A percentile compares a stretch with the other conserved stretches of the same genome.
Conservation (phyloP, 2,113 vertebrate species). For the Bos javanicus region DNA sequence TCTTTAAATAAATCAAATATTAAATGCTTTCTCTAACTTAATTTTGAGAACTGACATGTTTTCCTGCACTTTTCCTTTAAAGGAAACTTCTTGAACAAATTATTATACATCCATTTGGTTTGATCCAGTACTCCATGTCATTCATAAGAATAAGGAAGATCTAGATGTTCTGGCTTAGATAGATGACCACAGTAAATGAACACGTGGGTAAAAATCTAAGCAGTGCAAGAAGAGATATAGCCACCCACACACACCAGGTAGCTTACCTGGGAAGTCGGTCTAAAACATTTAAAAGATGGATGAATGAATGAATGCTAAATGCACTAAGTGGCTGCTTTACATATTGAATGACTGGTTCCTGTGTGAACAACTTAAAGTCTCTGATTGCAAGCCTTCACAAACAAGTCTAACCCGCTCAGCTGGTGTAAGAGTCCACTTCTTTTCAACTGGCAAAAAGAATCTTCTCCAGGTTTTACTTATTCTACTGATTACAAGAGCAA, state of each 20-base stretch:
- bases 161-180: not conserved
- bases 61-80: not conserved
- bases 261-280: not conserved
- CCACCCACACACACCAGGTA: not conserved
- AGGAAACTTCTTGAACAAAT: not conserved
- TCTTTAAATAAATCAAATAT: conserved; percentile 43
- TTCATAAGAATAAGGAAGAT: not conserved
- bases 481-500: not conserved
- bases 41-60: conserved; percentile 4
- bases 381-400: not conserved
- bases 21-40: conserved; percentile 4
- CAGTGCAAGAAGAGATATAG: not conserved
- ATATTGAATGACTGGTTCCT: not conserved
- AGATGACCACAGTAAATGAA: not conserved
- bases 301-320: not conserved
- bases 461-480: not conserved
- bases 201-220: not conserved
- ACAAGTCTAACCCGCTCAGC: not conserved
- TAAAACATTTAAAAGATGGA: not conserved
- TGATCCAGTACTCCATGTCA: not conserved
- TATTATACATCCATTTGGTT: not conserved
- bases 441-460: not conserved
- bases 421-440: not conserved
- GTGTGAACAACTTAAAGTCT: not conserved
- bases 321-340: not conserved